Conservation (phyloP, 2,113 vertebrate genomes). For the Peromyscus maniculatus region DNA sequence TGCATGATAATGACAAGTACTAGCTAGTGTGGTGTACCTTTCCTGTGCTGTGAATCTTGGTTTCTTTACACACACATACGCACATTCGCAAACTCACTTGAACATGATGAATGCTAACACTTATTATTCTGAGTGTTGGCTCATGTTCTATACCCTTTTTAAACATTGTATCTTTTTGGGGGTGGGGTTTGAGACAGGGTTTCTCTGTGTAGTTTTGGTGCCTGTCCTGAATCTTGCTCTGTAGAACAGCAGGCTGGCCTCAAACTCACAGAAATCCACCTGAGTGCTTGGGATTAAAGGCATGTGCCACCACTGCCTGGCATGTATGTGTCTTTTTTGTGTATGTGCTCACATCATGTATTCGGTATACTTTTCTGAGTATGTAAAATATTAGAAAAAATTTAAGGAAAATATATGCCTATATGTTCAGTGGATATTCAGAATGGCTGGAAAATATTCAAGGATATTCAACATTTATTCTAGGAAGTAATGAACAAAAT, state of each 20-base stretch:
- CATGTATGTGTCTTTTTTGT: not conserved
- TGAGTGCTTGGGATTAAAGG: no score
- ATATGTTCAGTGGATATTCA: not conserved
- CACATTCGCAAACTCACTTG: not conserved
- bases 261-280: no score
- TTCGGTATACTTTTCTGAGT: constrained; percentile 6
- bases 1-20: not conserved
- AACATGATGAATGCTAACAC: not conserved
- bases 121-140: constrained; percentile 16
- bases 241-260: no score
- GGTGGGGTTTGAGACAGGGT: no score
- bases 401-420: constrained; percentile 35
- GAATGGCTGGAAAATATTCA: constrained; percentile 18
- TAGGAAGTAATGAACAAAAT: constrained; percentile 16
- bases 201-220: no score
- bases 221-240: no score
- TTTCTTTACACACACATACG: not conserved
- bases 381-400: constrained; percentile 39
- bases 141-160: not conserved
- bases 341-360: not conserved
- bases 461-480: constrained; percentile 27
- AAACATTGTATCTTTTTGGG: not conserved
- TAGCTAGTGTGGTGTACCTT: not conserved
- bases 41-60: not conserved
- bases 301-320: no score